A percentile compares a stretch with the other conserved stretches of the same genome.
These are phyloP conservation scores for Macropus fuliginosus DNA, from an alignment of 2,797 vertebrate genomes.

Conservation along the genomic window DNA sequence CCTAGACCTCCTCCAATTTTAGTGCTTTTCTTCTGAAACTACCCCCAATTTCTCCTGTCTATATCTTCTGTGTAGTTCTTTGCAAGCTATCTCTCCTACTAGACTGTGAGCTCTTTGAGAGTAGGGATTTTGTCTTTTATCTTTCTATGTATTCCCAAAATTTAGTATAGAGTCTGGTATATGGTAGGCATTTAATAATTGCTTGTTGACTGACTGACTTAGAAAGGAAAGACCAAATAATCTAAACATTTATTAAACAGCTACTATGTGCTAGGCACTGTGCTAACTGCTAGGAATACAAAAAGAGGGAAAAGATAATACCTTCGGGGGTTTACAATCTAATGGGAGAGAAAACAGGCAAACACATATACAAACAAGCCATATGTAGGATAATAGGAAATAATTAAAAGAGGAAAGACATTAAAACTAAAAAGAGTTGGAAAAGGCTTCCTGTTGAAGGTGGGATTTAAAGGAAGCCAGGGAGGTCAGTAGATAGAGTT, in stretches of 20 bases:
- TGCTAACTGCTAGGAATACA: neutral
- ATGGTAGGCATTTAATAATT: neutral
- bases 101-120: neutral
- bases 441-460: neutral
- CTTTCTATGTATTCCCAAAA: neutral
- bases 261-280: neutral
- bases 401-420: neutral
- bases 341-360: neutral
- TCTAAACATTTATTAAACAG: neutral
- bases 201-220: neutral
- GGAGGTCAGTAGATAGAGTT: neutral
- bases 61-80: neutral
- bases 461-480: neutral
- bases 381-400: neutral
- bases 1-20: no score
- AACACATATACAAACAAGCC: neutral
- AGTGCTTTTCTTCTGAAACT: neutral
- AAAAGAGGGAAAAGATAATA: neutral
- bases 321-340: neutral
- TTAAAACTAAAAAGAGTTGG: neutral
- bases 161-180: neutral
- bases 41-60: neutral
- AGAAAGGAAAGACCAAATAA: neutral
- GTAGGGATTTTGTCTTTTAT: neutral
- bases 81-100: neutral